Conservation (phyloP, 2,888 invertebrate genomes). For the Lochmaea capreae region DNA sequence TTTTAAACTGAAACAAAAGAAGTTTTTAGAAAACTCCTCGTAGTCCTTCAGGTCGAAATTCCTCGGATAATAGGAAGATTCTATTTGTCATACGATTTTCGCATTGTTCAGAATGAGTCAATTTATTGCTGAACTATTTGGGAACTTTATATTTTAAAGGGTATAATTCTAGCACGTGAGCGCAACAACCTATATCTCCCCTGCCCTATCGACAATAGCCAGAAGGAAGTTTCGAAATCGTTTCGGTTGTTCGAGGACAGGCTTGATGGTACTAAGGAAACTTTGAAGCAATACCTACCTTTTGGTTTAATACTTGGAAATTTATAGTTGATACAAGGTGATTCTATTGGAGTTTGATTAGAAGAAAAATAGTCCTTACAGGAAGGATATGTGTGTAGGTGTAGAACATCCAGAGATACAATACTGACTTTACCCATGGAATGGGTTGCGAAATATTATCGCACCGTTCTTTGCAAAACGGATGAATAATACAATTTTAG, state of each 20-base stretch:
- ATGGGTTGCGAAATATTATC: no score
- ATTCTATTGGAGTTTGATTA: background rate
- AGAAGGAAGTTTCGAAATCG: background rate
- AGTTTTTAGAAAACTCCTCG: background rate
- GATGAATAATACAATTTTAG: no score
- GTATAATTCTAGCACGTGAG: background rate
- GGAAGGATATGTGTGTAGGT: background rate
- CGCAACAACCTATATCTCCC: slow-evolving; percentile 15
- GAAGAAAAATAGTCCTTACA: background rate
- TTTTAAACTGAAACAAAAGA: no score
- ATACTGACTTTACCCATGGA: no score
- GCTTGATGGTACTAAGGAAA: slow-evolving; percentile 1
- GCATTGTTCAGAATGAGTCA: slow-evolving; percentile 3
- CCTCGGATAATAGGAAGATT: slow-evolving; percentile 1
- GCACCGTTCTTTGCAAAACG: no score
- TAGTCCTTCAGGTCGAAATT: background rate
- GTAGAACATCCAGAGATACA: no score
- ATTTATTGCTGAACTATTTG: slow-evolving; percentile 3
- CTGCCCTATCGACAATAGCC: slow-evolving; percentile 18
- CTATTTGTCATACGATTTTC: slow-evolving; percentile 9
- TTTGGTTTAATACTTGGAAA: background rate
- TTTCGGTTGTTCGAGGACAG: background rate
- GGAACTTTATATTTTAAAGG: background rate
- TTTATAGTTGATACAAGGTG: background rate
- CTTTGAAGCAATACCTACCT: background rate